Percentiles rank a stretch among this genome's conserved stretches.
Evolutionary conservation across 2,888 invertebrate species (phyloP).

Genomic region (Amaurobius ferox): DNA sequence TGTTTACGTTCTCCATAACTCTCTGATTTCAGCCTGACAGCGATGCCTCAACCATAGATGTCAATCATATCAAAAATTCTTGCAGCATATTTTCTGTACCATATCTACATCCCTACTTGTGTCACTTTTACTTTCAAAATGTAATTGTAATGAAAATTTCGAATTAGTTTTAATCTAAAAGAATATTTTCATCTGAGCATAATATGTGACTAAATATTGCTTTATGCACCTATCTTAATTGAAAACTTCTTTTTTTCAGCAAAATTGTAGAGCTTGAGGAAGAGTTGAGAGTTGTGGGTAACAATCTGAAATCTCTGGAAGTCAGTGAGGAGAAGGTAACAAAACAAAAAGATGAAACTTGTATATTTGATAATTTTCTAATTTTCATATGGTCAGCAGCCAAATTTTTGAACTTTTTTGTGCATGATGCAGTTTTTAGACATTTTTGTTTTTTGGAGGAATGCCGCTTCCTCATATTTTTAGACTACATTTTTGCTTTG

Average conservation of each 20-base stretch:
- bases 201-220: too few relatives aligned
- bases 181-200: too few relatives aligned
- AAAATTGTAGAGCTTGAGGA: constrained; percentile 99
- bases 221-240: too few relatives aligned
- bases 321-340: constrained; percentile 99
- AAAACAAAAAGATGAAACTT: constrained; percentile 1
- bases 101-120: too few relatives aligned
- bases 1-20: too few relatives aligned
- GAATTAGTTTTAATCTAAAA: too few relatives aligned
- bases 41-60: too few relatives aligned
- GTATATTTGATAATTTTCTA: not conserved
- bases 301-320: constrained; percentile 99
- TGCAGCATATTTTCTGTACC: too few relatives aligned
- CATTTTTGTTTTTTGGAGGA: constrained; percentile 29
- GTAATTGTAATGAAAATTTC: too few relatives aligned
- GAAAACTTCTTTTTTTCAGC: constrained; percentile 77
- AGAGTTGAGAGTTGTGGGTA: constrained; percentile 99
- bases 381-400: constrained; percentile 45
- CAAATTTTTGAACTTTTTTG: constrained; percentile 21
- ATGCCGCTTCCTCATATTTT: constrained; percentile 17
- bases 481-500: constrained; percentile 15
- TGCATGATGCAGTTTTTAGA: not conserved
- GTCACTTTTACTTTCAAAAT: too few relatives aligned
- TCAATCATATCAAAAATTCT: too few relatives aligned
- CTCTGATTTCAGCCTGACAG: too few relatives aligned